Evolutionary conservation across 2,888 invertebrate genomes (phyloP), one percentile per base, ranked within the genome.

Genomic region (Clepsis dumicolana): DNA sequence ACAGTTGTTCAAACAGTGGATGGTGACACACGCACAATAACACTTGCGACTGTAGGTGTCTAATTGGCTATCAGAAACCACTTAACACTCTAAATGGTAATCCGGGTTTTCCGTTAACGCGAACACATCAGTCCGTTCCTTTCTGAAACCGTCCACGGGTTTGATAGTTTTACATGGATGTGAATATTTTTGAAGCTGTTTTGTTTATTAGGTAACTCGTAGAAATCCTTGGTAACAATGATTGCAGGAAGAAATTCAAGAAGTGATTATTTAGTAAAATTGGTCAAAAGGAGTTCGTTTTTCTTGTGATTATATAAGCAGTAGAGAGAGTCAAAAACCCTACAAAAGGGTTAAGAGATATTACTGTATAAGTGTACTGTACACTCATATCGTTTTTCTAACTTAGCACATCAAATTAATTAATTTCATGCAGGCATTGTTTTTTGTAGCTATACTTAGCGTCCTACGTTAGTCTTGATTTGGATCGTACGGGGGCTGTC

Each of bases 71-170:
- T 62, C 57, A 4, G 29, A 67, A 29, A 67, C 29, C 64, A 68
- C 68, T 68, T 68, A 64, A 44, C 68, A 68, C 68, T 59, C 29
- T 24, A 63, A 67, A 67, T 66, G 54, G 66, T 54, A 61, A 35
- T 66, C 54, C 54, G 50, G 56, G 48, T 54, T 50, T 27, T 38
- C 54, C 35, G 4, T 52, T 12, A 24, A 35, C 57, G n/a, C n/a
- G 14, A 50, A 21, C 50, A 38, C n/a, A 10, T 32, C 32, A 21
- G 21, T 14, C 35, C 24, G 14, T 35, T 35, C 14, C 21, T 14
- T 52, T 52, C n/a, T n/a, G 50, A 24, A 25, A 52, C 14, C 0
- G 8, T 44, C 18, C 16, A 0, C 44, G 5, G 44, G 44, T 44
- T 18, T 44, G n/a, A 14, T n/a, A 24, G 10, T 24, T 48, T 48